phyloP scores from a whole-genome alignment of 2,888 invertebrate species.

The Drosophila imparisetae region DNA sequence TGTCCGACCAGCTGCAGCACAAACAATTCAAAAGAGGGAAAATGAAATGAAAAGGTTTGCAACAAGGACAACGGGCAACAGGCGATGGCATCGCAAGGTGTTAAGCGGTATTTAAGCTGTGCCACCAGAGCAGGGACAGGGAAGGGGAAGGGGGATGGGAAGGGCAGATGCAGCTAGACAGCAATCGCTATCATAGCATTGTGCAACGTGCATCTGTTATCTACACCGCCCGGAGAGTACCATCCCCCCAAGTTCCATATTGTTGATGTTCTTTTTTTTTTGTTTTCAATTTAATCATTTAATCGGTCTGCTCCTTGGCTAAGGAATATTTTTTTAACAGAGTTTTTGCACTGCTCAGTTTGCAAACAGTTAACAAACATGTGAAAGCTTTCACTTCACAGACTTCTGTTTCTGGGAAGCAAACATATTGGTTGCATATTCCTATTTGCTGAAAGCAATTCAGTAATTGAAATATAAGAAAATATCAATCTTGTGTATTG shows the following conservation, averaged over 20 bases:
- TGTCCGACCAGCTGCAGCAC: slow-evolving; percentile 10
- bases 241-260: slow-evolving; percentile 2
- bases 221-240: background rate
- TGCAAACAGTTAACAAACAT: background rate
- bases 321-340: background rate
- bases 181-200: slow-evolving; percentile 4
- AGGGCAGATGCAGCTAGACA: slow-evolving; percentile 1
- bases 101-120: slow-evolving; percentile 21
- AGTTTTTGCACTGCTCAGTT: background rate
- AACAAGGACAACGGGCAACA: slow-evolving; percentile 13
- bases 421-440: background rate
- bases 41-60: background rate
- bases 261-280: background rate
- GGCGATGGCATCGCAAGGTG: slow-evolving; percentile 31
- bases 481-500: background rate
- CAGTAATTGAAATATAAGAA: background rate
- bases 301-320: background rate
- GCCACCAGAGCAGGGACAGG: background rate
- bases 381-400: background rate
- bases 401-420: background rate
- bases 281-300: background rate
- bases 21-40: background rate
- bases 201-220: slow-evolving; percentile 3
- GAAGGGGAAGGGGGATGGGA: background rate
- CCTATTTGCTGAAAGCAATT: background rate